phyloP scores from a whole-genome alignment of 2,113 vertebrate genomes.

The Osmerus mordax region DNA sequence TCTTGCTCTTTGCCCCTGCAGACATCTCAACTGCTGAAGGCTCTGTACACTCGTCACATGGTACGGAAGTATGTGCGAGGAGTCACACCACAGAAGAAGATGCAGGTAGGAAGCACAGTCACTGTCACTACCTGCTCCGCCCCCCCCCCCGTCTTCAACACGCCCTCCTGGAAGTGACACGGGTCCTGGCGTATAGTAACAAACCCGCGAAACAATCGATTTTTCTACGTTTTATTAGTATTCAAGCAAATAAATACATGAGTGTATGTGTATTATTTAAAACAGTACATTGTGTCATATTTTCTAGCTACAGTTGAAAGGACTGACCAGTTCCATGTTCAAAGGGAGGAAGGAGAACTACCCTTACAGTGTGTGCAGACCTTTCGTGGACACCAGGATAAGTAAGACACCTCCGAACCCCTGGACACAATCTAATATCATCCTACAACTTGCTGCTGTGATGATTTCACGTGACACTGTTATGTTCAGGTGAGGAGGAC shows the following conservation, averaged over 20 bases:
- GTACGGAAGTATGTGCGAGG: conserved; percentile 85
- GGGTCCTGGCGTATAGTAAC: no score
- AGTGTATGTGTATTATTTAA: background rate
- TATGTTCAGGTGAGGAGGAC: conserved; percentile 75
- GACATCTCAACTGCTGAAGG: conserved; percentile 80
- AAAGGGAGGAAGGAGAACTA: conserved; percentile 90
- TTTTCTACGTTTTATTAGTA: no score
- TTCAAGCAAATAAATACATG: no score
- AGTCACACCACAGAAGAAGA: conserved; percentile 76
- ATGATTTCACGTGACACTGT: background rate
- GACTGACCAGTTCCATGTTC: conserved; percentile 82
- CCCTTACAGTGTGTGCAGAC: conserved; percentile 74
- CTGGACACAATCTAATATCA: no score
- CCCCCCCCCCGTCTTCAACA: no score
- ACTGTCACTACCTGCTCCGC: no score
- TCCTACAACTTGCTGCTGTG: background rate
- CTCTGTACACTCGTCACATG: conserved; percentile 78
- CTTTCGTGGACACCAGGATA: conserved; percentile 82
- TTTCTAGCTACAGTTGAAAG: conserved; percentile 83
- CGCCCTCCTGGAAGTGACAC: background rate
- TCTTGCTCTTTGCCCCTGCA: conserved; percentile 40
- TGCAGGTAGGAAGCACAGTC: conserved; percentile 72
- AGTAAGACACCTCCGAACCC: conserved; percentile 64
- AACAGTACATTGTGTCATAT: no score
- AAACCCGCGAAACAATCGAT: no score